These are phyloP conservation scores for Oscheius sp. DNA, from an alignment of 2,888 invertebrate species.

Conservation along the genomic window DNA sequence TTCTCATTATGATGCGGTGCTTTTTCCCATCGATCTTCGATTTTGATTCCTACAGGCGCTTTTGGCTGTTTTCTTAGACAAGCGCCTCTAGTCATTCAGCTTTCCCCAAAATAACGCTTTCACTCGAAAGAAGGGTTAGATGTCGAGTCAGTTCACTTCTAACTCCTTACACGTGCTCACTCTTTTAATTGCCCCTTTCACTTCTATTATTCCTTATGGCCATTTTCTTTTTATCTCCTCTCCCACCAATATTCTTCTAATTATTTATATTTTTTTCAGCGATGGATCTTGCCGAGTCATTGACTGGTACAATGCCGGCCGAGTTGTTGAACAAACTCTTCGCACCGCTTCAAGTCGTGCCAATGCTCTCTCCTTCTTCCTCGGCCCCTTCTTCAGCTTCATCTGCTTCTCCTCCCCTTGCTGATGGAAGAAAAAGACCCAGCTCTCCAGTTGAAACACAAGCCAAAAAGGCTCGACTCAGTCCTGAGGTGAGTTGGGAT, in stretches of 20 bases:
- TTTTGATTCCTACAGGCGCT: no score
- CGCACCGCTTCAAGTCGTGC: conserved; percentile 18
- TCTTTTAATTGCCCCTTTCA: neutral
- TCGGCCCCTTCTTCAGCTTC: conserved; percentile 18
- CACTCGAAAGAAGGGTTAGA: no score
- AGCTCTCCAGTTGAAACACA: conserved; percentile 21
- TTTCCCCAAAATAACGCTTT: no score
- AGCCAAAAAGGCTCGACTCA: conserved; percentile 25
- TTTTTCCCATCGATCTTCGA: no score
- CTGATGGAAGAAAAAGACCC: conserved; percentile 8
- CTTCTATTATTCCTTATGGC: neutral
- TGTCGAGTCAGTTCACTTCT: no score
- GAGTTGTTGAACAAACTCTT: no score
- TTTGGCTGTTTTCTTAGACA: no score
- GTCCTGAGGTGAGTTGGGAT: conserved; percentile 30
- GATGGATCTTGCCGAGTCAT: neutral
- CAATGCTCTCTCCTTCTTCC: conserved; percentile 6
- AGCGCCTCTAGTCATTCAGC: no score
- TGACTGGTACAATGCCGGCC: no score
- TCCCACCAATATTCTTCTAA: neutral
- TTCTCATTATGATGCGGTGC: no score
- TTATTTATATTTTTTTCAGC: neutral
- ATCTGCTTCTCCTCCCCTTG: neutral
- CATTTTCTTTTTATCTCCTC: neutral
- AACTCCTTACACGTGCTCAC: no score